Conservation (phyloP, 2,797 vertebrate species). For the Melanotaenia nigrans region DNA sequence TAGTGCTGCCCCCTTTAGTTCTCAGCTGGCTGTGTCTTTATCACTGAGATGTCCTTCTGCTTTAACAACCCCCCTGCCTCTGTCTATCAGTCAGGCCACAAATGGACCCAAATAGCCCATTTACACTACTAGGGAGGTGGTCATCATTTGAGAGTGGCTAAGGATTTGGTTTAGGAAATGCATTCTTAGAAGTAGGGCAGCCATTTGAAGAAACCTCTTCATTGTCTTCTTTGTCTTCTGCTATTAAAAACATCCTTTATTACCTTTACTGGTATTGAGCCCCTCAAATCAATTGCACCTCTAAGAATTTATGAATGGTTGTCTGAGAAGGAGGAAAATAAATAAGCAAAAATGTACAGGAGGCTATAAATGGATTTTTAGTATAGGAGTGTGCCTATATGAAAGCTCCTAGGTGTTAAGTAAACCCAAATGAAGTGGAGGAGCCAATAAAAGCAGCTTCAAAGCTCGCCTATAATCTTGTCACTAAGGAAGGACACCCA, state of each 20-base stretch:
- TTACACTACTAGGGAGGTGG: slow-evolving; percentile 36
- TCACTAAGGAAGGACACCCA: slow-evolving; percentile 74
- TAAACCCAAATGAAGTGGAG: slow-evolving; percentile 81
- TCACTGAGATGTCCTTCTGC: slow-evolving; percentile 55
- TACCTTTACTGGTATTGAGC: slow-evolving; percentile 27
- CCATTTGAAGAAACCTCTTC: slow-evolving; percentile 44
- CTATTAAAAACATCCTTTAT: slow-evolving; percentile 48
- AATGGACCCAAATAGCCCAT: slow-evolving; percentile 64
- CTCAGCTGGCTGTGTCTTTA: slow-evolving; percentile 54
- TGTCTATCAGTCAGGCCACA: slow-evolving; percentile 60
- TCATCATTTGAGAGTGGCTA: slow-evolving; percentile 26
- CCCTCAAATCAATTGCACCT: slow-evolving; percentile 60
- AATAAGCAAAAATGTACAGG: slow-evolving; percentile 44
- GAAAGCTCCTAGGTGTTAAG: slow-evolving; percentile 78
- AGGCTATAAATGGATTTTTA: slow-evolving; percentile 73
- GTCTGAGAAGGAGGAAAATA: slow-evolving; percentile 42
- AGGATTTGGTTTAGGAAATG: slow-evolving; percentile 23
- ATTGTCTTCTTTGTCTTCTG: slow-evolving; percentile 35
- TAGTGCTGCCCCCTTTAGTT: slow-evolving; percentile 73
- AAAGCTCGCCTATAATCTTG: slow-evolving; percentile 80
- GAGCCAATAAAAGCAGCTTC: slow-evolving; percentile 77
- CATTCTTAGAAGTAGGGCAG: slow-evolving; percentile 28
- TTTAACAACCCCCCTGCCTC: slow-evolving; percentile 48
- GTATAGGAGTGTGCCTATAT: slow-evolving; percentile 40
- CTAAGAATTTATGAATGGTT: slow-evolving; percentile 58